These are phyloP conservation scores for Eumerus sabulonum DNA, from an alignment of 2,888 invertebrate species.

Conservation along the genomic window DNA sequence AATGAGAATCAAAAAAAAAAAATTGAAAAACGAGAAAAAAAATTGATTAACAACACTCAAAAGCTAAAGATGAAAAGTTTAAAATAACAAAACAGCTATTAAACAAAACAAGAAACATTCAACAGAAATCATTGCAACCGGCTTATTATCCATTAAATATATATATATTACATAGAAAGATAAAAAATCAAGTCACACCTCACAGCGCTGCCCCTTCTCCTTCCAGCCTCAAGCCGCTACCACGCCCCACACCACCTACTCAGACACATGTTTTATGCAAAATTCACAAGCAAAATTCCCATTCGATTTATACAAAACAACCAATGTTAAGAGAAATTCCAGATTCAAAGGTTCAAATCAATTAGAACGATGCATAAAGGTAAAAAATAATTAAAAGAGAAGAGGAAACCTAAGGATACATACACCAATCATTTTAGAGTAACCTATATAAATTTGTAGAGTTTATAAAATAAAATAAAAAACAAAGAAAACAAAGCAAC, in stretches of 20 bases:
- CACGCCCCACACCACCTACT: no score
- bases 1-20: constrained; percentile 43
- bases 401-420: constrained; percentile 68
- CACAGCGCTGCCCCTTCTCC: no score
- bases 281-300: no score
- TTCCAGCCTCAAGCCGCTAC: no score
- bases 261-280: no score
- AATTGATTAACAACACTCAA: not conserved
- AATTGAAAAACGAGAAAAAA: constrained; percentile 34
- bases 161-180: constrained; percentile 27
- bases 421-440: constrained; percentile 71
- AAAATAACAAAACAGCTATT: not conserved
- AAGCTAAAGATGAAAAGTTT: constrained; percentile 1
- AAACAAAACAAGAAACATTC: no score
- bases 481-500: constrained; percentile 47
- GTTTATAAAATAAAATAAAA: constrained; percentile 64
- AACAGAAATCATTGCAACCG: no score
- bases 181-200: no score
- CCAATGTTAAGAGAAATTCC: constrained; percentile 38
- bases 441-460: constrained; percentile 70
- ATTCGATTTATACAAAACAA: constrained; percentile 11
- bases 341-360: constrained; percentile 39
- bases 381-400: constrained; percentile 37
- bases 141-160: no score
- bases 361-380: constrained; percentile 44